Conservation (phyloP, 1,140 invertebrate species). For the Ephestia elutella region DNA sequence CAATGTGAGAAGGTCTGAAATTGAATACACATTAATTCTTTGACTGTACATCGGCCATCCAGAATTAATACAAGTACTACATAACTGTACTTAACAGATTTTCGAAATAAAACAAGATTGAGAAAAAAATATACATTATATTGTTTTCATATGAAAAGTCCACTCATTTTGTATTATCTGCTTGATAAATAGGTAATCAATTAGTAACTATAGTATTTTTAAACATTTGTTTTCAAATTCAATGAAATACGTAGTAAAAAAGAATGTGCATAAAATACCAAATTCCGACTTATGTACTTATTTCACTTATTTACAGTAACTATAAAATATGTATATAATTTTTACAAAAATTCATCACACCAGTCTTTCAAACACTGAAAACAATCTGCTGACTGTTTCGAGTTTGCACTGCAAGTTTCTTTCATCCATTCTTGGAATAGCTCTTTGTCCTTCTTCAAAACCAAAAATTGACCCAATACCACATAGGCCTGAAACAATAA, state of each 20-base stretch:
- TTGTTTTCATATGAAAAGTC: too few species aligned
- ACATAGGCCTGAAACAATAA: constrained; percentile 91
- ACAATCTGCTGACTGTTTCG: constrained; percentile 94
- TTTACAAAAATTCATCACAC: constrained; percentile 95
- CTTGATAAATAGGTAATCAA: neutral
- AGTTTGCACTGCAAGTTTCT: constrained; percentile 89
- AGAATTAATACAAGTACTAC: too few species aligned
- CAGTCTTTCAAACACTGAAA: constrained; percentile 96
- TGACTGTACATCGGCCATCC: too few species aligned
- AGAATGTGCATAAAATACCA: neutral
- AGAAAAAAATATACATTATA: too few species aligned
- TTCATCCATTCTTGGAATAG: constrained; percentile 99
- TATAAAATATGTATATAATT: constrained; percentile 14
- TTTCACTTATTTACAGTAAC: constrained; percentile 5
- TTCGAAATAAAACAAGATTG: too few species aligned
- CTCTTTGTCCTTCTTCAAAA: constrained; percentile 97
- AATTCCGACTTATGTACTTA: constrained; percentile 1
- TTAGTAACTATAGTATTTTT: neutral
- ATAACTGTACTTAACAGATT: too few species aligned
- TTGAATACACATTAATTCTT: too few species aligned
- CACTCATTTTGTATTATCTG: too few species aligned
- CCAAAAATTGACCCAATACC: constrained; percentile 96
- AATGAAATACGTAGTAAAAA: neutral
- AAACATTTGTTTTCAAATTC: neutral
- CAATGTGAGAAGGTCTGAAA: too few species aligned